Evolutionary conservation across 2,888 invertebrate species (phyloP).

Genomic region (Lobophora halterata): DNA sequence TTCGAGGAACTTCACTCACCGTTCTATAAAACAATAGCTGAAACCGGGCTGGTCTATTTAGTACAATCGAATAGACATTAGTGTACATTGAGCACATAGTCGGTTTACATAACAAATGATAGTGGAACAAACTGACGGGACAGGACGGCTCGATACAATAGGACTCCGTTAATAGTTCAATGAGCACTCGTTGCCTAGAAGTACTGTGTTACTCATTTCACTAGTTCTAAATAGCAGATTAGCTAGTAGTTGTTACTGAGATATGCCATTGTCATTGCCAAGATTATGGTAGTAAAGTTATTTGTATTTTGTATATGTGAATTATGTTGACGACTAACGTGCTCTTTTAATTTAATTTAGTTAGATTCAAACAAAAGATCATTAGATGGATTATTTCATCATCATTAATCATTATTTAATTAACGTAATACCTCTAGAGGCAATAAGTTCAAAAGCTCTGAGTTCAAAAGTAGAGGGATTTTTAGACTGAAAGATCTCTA

Average conservation of each 20-base stretch:
- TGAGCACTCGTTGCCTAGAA: constrained; percentile 33
- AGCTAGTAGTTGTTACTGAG: constrained; percentile 14
- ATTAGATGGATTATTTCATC: too few species aligned
- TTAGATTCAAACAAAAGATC: too few species aligned
- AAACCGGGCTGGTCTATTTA: constrained; percentile 37
- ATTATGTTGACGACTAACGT: too few species aligned
- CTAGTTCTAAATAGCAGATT: constrained; percentile 22
- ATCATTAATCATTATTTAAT: too few species aligned
- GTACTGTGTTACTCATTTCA: constrained; percentile 35
- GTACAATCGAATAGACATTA: constrained; percentile 40
- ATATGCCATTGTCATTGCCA: not conserved
- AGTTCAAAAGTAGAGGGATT: too few species aligned
- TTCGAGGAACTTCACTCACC: constrained; percentile 25
- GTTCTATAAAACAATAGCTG: constrained; percentile 23
- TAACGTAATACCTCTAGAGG: too few species aligned
- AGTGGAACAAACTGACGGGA: constrained; percentile 45
- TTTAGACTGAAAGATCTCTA: too few species aligned
- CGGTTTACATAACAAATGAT: constrained; percentile 65
- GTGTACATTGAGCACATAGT: constrained; percentile 54
- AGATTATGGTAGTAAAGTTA: too few species aligned
- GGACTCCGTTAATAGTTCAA: constrained; percentile 51
- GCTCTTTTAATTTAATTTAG: too few species aligned
- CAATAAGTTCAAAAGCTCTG: too few species aligned
- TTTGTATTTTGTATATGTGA: too few species aligned
- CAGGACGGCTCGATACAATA: constrained; percentile 47